Percentiles rank a stretch among this genome's conserved stretches.
Conservation (phyloP, 2,797 vertebrate genomes). For the Leptodactylus fallax region DNA sequence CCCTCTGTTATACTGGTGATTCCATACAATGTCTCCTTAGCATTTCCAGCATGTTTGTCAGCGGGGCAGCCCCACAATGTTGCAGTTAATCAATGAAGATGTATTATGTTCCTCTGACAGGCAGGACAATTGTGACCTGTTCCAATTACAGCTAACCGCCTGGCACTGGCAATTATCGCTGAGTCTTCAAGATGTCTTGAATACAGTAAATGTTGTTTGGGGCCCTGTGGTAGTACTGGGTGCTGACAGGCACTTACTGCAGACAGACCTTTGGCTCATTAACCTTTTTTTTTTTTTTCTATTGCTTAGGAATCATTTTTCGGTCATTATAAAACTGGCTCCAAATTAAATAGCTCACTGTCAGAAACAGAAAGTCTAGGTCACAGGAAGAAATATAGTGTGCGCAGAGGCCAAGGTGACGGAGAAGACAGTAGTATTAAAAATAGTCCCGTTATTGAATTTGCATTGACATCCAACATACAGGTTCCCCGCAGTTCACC, state of each 20-base stretch:
- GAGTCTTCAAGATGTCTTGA: not conserved
- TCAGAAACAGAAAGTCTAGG: not conserved
- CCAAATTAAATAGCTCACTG: not conserved
- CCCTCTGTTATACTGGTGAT: not conserved
- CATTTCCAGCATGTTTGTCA: conserved; percentile 28
- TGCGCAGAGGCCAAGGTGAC: not conserved
- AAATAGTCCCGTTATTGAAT: not conserved
- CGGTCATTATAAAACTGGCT: too few relatives aligned
- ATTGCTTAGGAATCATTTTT: not conserved
- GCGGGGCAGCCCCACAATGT: conserved; percentile 17
- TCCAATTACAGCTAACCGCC: conserved; percentile 37
- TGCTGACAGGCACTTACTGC: conserved; percentile 39
- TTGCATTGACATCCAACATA: too few relatives aligned
- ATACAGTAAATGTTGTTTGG: conserved; percentile 28
- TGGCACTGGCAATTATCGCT: conserved; percentile 44
- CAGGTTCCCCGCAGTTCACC: too few relatives aligned
- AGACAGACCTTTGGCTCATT: not conserved
- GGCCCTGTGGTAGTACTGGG: not conserved
- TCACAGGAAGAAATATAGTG: too few relatives aligned
- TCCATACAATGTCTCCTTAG: not conserved
- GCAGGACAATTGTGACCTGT: conserved; percentile 47
- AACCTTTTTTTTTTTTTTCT: not conserved
- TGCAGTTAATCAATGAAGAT: conserved; percentile 11
- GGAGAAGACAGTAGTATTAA: not conserved
- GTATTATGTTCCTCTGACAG: conserved; percentile 37